A percentile compares a stretch with the other conserved stretches of the same genome.
Evolutionary conservation across 2,888 invertebrate genomes (phyloP).

Genomic region (Emmelina monodactyla): DNA sequence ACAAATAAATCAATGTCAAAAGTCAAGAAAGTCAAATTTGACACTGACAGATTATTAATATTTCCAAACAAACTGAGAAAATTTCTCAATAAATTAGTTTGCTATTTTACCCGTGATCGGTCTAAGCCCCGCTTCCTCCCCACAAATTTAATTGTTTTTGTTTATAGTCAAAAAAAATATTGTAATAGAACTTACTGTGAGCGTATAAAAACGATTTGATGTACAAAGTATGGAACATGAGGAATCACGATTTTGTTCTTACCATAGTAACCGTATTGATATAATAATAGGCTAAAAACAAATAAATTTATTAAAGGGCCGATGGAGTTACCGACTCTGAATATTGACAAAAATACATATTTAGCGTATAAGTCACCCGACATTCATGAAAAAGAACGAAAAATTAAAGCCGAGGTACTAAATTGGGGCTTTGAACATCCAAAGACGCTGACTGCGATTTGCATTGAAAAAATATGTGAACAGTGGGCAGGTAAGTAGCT

Average conservation of each 20-base stretch:
- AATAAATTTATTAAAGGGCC: too few species aligned
- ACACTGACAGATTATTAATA: too few species aligned
- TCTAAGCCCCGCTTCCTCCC: too few species aligned
- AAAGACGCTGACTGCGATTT: conserved; percentile 47
- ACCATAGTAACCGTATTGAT: too few species aligned
- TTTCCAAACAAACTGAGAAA: too few species aligned
- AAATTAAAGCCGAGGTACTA: conserved; percentile 58
- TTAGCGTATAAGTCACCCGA: conserved; percentile 42
- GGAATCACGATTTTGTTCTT: too few species aligned
- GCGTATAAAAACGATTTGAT: conserved; percentile 1
- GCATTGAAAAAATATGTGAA: conserved; percentile 52
- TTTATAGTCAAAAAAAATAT: neutral
- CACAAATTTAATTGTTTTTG: neutral
- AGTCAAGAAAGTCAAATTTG: too few species aligned
- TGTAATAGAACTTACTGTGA: neutral
- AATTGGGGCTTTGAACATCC: conserved; percentile 57
- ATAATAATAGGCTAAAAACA: too few species aligned
- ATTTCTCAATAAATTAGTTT: too few species aligned
- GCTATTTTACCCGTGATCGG: too few species aligned
- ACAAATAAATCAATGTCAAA: too few species aligned
- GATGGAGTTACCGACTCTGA: conserved; percentile 42
- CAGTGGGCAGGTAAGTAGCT: conserved; percentile 46
- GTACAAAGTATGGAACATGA: too few species aligned
- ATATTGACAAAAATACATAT: conserved; percentile 43
- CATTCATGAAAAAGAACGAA: conserved; percentile 40